Conservation (phyloP, 64 coral and sea anemone species). For the Montipora cactus region DNA sequence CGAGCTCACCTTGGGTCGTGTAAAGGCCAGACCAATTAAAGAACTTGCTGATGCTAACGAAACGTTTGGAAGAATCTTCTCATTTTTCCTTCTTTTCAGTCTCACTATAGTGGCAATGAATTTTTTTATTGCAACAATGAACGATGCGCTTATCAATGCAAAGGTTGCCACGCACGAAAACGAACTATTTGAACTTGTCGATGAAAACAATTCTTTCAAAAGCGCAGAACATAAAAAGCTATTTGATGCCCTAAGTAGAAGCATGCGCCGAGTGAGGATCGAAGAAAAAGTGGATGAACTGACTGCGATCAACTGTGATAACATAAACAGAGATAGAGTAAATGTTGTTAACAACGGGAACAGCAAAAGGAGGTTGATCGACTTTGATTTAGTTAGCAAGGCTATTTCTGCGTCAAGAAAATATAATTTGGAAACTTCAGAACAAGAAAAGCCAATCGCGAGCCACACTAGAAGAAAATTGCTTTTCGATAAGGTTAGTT, state of each 20-base stretch:
- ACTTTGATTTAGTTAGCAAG: constrained; percentile 28
- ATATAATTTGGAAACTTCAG: not conserved
- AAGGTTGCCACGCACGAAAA: not conserved
- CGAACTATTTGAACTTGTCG: constrained; percentile 20
- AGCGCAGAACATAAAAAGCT: not conserved
- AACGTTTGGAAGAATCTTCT: constrained; percentile 13
- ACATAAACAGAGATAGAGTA: not conserved
- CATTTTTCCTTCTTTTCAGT: not conserved
- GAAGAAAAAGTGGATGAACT: not conserved
- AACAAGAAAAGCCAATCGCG: not conserved
- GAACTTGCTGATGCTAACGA: constrained; percentile 6
- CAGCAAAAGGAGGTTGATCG: not conserved
- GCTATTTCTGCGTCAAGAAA: not conserved
- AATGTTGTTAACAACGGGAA: not conserved
- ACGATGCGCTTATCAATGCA: constrained; percentile 47
- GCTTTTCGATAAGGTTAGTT: not conserved
- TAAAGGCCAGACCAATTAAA: constrained; percentile 30
- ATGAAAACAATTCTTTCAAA: not conserved
- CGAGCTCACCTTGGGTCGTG: constrained; percentile 45
- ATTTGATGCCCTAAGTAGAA: not conserved
- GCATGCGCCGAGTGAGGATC: not conserved
- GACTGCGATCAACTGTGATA: no score
- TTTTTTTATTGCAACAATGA: constrained; percentile 50
- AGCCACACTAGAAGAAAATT: not conserved
- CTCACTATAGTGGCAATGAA: constrained; percentile 52